These are phyloP conservation scores for Nyctibius grandis DNA, from an alignment of 2,797 vertebrate species.

Conservation along the genomic window DNA sequence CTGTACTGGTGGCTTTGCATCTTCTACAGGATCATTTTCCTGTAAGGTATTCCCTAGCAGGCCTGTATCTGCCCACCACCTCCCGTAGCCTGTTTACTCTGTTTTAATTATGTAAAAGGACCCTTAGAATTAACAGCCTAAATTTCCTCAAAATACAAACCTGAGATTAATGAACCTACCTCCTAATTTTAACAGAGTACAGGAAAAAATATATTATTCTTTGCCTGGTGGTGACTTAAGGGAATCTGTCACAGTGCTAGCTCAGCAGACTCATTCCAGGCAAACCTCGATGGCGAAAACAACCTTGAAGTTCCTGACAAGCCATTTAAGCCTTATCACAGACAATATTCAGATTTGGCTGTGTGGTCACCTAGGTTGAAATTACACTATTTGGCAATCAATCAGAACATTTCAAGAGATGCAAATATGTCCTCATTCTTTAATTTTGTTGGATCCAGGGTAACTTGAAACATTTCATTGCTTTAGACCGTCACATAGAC, in stretches of 20 bases:
- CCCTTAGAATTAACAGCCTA: not conserved
- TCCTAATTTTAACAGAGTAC: not conserved
- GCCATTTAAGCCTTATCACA: not conserved
- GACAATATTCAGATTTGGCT: not conserved
- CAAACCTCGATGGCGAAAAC: not conserved
- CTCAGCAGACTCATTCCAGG: not conserved
- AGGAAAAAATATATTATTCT: not conserved
- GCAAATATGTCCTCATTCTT: not conserved
- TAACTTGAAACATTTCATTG: not conserved
- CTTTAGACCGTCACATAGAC: not conserved
- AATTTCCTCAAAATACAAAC: not conserved
- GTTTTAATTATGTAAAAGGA: not conserved
- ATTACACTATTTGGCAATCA: not conserved
- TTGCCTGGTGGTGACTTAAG: not conserved
- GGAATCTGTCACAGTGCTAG: not conserved
- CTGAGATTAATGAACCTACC: not conserved
- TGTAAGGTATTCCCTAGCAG: not conserved
- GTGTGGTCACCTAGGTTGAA: not conserved
- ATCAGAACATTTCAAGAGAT: not conserved
- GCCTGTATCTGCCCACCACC: not conserved
- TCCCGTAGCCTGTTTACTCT: not conserved
- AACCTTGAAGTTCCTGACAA: not conserved
- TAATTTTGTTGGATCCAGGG: not conserved
- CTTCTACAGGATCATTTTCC: not conserved
- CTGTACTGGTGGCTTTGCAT: not conserved